Conservation (phyloP, 2,113 vertebrate species). For the Meriones unguiculatus region DNA sequence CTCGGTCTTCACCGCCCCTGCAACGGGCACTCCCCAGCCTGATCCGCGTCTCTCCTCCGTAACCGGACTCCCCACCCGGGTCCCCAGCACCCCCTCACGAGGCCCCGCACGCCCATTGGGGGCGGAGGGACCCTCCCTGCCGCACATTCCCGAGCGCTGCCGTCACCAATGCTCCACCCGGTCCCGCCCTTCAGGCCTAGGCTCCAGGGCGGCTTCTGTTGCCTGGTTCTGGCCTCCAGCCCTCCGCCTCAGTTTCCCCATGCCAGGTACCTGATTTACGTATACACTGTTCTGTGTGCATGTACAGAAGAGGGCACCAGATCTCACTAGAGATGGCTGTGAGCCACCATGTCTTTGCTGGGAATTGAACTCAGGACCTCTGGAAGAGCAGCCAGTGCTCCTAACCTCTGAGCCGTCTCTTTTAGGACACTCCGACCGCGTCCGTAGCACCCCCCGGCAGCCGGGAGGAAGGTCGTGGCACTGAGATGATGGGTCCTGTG, state of each 20-base stretch:
- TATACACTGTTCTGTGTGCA: too few species aligned
- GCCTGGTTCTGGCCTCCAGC: neutral
- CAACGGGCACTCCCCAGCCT: neutral
- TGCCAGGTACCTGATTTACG: accelerated
- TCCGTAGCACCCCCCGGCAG: neutral
- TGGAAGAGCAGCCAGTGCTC: too few species aligned
- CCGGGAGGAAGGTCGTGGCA: neutral
- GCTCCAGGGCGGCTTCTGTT: neutral
- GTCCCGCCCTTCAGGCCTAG: neutral
- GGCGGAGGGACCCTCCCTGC: conserved; percentile 54
- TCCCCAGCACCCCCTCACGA: neutral
- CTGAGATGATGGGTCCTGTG: neutral
- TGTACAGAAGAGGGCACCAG: too few species aligned
- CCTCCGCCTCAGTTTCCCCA: conserved; percentile 43
- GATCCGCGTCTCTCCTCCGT: neutral
- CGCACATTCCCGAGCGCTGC: conserved; percentile 66
- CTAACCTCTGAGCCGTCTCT: too few species aligned
- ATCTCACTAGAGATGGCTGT: too few species aligned
- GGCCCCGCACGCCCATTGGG: neutral
- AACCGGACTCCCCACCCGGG: neutral
- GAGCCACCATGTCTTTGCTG: too few species aligned
- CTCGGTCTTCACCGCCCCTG: neutral
- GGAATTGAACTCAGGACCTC: too few species aligned
- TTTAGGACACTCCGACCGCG: neutral
- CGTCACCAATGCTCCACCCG: conserved; percentile 59